Conservation (phyloP, 2,797 vertebrate genomes). For the Brachymystax lenok region DNA sequence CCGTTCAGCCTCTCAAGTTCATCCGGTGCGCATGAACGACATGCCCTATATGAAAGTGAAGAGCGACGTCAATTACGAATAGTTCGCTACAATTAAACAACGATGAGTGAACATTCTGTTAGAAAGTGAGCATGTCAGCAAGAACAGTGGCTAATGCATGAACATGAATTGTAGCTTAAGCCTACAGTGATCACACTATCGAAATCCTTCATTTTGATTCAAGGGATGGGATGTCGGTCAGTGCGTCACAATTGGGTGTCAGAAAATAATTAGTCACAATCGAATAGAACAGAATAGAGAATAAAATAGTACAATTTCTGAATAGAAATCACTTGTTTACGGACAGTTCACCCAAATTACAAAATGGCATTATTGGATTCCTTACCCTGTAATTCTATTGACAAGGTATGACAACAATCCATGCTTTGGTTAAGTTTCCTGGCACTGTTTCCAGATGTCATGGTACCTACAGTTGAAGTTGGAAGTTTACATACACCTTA, state of each 20-base stretch:
- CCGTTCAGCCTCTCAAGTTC: conserved; percentile 62
- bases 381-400: too few relatives aligned
- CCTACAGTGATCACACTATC: neutral
- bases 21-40: conserved; percentile 46
- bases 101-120: neutral
- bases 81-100: neutral
- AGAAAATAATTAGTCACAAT: too few relatives aligned
- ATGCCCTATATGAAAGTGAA: neutral
- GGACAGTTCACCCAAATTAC: too few relatives aligned
- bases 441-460: too few relatives aligned
- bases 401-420: too few relatives aligned
- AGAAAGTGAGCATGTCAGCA: neutral
- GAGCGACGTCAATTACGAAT: neutral
- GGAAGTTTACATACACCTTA: too few relatives aligned
- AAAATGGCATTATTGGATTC: too few relatives aligned
- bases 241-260: neutral
- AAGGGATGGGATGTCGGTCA: neutral
- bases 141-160: neutral
- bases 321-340: too few relatives aligned
- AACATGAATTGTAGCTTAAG: neutral
- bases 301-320: too few relatives aligned
- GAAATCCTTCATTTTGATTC: neutral
- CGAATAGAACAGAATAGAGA: too few relatives aligned
- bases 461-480: too few relatives aligned
- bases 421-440: too few relatives aligned